Evolutionary conservation across 2,888 invertebrate genomes (phyloP).

Genomic region (Drosophila putrida): DNA sequence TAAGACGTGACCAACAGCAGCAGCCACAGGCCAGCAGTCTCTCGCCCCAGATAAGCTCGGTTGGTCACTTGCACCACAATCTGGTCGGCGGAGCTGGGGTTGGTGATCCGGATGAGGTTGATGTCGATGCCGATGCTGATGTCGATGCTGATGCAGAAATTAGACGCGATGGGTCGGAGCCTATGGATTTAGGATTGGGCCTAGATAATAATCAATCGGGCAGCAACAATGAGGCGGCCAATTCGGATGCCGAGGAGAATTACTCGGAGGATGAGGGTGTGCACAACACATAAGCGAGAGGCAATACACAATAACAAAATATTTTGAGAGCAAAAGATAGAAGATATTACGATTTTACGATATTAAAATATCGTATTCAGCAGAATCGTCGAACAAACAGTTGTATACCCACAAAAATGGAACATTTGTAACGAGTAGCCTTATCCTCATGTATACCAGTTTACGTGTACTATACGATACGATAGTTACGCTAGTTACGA

Average conservation of each 20-base stretch:
- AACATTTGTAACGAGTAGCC: constrained; percentile 84
- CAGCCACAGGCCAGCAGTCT: constrained; percentile 65
- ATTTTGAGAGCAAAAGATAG: constrained; percentile 15
- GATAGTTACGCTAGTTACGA: constrained; percentile 56
- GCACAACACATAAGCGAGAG: constrained; percentile 82
- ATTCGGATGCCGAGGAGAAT: constrained; percentile 84
- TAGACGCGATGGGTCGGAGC: constrained; percentile 84
- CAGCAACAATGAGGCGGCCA: constrained; percentile 82
- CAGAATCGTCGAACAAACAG: constrained; percentile 50
- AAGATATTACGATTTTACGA: constrained; percentile 24
- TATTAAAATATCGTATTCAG: constrained; percentile 6
- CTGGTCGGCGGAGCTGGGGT: constrained; percentile 22
- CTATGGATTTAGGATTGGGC: constrained; percentile 85
- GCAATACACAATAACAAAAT: constrained; percentile 17
- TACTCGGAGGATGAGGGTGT: constrained; percentile 85
- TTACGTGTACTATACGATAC: constrained; percentile 74
- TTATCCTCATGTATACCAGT: constrained; percentile 85
- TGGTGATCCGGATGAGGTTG: constrained; percentile 45
- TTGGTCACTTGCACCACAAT: constrained; percentile 55
- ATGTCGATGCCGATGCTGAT: constrained; percentile 38
- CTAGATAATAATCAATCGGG: constrained; percentile 83
- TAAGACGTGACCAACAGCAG: constrained; percentile 77
- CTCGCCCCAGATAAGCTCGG: constrained; percentile 60
- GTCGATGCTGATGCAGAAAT: constrained; percentile 63
- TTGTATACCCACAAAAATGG: constrained; percentile 77